Percentiles rank a stretch among this genome's conserved stretches.
These are phyloP conservation scores for Teleogryllus oceanicus DNA, from an alignment of 2,888 invertebrate species.

Conservation along the genomic window DNA sequence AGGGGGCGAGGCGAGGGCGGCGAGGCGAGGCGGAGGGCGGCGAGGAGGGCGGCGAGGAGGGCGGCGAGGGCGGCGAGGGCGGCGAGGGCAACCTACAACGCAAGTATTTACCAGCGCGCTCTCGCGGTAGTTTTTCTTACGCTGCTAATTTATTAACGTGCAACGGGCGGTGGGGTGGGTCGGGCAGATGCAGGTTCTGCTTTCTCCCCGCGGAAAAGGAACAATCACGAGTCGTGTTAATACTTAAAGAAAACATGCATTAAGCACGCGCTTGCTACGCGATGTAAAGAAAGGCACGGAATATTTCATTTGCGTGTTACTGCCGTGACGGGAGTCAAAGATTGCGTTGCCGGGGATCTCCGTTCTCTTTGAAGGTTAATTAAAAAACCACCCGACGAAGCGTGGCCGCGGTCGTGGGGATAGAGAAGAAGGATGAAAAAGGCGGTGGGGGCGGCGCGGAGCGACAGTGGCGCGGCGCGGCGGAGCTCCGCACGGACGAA, in stretches of 20 bases:
- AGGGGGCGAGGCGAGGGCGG: too few relatives aligned
- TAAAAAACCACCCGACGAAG: constrained; percentile 22
- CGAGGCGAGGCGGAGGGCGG: not conserved
- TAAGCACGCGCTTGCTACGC: not conserved
- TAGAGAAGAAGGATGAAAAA: not conserved
- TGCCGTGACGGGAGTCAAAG: not conserved
- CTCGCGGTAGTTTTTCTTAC: not conserved
- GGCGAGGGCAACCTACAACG: not conserved
- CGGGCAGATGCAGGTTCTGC: not conserved
- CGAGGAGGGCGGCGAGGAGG: not conserved
- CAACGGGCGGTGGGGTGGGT: too few relatives aligned
- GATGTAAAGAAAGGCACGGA: not conserved
- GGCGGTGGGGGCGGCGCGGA: not conserved
- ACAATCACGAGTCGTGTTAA: constrained; percentile 1
- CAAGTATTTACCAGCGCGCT: not conserved
- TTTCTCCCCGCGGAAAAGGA: not conserved
- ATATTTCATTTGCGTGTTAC: constrained; percentile 1
- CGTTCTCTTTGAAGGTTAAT: constrained; percentile 28
- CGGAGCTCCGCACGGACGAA: not conserved
- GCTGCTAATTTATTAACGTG: not conserved
- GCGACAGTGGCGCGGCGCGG: not conserved
- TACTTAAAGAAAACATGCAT: constrained; percentile 18
- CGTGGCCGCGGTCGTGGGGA: not conserved
- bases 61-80: not conserved
- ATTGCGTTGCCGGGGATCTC: not conserved